Conservation (phyloP, 2,888 invertebrate genomes). For the Elegia similella region DNA sequence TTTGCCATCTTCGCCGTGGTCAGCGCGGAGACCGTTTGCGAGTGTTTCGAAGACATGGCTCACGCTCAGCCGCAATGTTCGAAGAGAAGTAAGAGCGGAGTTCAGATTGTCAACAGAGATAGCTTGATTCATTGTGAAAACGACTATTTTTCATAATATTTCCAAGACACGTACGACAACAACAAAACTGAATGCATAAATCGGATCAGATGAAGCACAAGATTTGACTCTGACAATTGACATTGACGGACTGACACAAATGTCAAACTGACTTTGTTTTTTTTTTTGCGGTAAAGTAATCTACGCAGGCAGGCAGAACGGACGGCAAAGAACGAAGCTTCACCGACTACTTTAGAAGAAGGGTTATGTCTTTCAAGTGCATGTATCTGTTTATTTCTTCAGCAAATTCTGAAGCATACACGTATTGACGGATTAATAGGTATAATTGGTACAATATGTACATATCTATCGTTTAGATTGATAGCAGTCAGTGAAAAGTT, state of each 20-base stretch:
- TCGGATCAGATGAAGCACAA: background rate
- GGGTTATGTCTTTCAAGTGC: too few species aligned
- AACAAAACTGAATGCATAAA: background rate
- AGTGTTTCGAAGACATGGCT: constrained; percentile 92
- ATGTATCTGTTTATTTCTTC: too few species aligned
- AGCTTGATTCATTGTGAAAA: constrained; percentile 47
- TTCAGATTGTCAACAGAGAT: constrained; percentile 86
- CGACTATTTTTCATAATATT: constrained; percentile 1
- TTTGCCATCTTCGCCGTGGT: constrained; percentile 90
- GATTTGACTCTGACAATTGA: background rate
- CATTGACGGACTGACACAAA: background rate
- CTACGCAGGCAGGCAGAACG: too few species aligned
- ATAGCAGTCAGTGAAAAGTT: too few species aligned
- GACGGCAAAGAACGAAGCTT: too few species aligned
- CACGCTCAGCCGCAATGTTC: constrained; percentile 90
- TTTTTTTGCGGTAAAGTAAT: too few species aligned
- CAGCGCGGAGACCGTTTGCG: constrained; percentile 89
- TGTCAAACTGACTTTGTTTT: too few species aligned
- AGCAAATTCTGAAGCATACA: too few species aligned
- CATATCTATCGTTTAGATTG: too few species aligned
- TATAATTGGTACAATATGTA: too few species aligned
- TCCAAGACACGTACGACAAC: background rate
- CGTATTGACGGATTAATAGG: too few species aligned
- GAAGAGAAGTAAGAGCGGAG: constrained; percentile 87
- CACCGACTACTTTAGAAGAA: too few species aligned